phyloP scores from a whole-genome alignment of 2,888 invertebrate species.

The Ennomos quercinarius region DNA sequence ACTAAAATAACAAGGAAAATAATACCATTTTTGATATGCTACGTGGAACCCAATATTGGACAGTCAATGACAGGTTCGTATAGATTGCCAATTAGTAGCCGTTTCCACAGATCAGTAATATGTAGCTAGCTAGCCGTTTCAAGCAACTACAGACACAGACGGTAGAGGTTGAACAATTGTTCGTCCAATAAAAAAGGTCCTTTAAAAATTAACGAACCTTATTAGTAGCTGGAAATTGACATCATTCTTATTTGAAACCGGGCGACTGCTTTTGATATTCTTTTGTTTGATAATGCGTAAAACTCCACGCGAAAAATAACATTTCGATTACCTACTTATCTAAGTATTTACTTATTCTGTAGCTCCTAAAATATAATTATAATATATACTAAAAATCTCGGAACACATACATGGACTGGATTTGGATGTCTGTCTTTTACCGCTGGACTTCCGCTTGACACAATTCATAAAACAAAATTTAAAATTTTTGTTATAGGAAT shows the following conservation, averaged over 20 bases:
- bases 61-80: background rate
- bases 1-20: no score
- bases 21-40: no score
- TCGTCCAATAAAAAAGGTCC: constrained; percentile 18
- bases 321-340: background rate
- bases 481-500: no score
- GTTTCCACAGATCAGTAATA: no score
- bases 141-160: constrained; percentile 20
- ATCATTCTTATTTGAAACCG: background rate
- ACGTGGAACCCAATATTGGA: no score
- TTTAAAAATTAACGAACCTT: constrained; percentile 13
- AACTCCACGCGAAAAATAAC: background rate
- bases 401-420: no score
- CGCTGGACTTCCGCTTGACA: no score
- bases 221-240: constrained; percentile 18
- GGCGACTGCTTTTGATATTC: background rate
- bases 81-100: constrained; percentile 23
- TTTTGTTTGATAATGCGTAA: background rate
- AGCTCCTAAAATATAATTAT: no score
- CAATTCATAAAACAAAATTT: no score
- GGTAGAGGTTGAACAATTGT: constrained; percentile 10
- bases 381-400: no score
- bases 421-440: no score
- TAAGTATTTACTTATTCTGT: no score
- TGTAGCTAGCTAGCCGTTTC: constrained; percentile 20